phyloP scores from a whole-genome alignment of 1,140 invertebrate species.

The Hesperophylax magnus region DNA sequence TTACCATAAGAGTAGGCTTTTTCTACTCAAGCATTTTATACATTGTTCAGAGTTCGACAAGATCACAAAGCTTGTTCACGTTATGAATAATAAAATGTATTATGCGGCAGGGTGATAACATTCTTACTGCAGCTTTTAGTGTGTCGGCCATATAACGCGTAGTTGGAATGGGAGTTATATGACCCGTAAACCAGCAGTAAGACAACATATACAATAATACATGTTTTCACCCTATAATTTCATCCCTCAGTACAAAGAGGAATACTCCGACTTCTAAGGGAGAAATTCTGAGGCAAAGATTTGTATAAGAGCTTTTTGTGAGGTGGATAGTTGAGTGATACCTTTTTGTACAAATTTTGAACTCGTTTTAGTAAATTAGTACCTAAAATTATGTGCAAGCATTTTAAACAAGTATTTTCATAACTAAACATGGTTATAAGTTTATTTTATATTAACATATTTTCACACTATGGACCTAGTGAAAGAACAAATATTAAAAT shows the following conservation, averaged over 20 bases:
- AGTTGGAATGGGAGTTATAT: slow-evolving; percentile 38
- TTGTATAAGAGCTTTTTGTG: background rate
- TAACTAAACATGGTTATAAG: too few species aligned
- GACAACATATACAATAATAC: background rate
- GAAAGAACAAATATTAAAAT: too few species aligned
- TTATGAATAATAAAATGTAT: background rate
- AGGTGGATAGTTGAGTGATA: background rate
- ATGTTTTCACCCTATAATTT: background rate
- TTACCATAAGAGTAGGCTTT: too few species aligned
- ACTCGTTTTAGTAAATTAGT: too few species aligned
- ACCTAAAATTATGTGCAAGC: too few species aligned
- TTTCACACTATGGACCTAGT: too few species aligned
- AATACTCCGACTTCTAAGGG: background rate
- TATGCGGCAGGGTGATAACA: slow-evolving; percentile 23
- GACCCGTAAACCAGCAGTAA: slow-evolving; percentile 31
- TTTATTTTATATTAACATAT: too few species aligned
- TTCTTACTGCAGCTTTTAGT: slow-evolving; percentile 22
- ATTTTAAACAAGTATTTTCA: too few species aligned
- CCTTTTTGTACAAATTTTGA: too few species aligned
- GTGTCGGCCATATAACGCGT: slow-evolving; percentile 14
- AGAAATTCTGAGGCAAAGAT: background rate
- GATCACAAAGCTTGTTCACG: too few species aligned
- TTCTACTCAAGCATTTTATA: too few species aligned
- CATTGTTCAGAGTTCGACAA: too few species aligned
- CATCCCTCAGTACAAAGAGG: background rate